Evolutionary conservation across 2,113 vertebrate species (phyloP).

Genomic region (Eurypyga helias): DNA sequence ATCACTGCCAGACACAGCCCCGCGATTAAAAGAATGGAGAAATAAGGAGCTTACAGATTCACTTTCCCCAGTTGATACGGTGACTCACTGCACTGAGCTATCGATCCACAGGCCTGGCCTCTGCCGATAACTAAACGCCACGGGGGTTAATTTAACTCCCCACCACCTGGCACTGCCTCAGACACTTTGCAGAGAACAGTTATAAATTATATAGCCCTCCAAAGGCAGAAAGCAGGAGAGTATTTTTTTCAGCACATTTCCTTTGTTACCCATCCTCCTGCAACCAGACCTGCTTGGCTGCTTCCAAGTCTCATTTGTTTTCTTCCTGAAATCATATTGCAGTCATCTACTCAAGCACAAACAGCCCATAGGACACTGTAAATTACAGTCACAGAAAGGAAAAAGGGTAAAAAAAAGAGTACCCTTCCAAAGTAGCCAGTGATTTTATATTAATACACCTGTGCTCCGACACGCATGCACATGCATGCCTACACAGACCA

Average conservation of each 20-base stretch:
- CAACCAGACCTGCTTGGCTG: not conserved
- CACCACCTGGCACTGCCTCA: constrained; percentile 36
- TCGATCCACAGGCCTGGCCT: constrained; percentile 60
- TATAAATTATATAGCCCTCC: constrained; percentile 54
- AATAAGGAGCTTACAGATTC: constrained; percentile 69
- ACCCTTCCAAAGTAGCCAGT: not conserved
- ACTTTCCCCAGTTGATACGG: constrained; percentile 20
- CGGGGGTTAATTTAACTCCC: constrained; percentile 66
- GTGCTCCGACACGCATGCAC: not conserved
- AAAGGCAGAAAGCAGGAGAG: not conserved
- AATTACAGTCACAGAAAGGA: not conserved
- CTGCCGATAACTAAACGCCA: constrained; percentile 51
- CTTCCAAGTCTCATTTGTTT: constrained; percentile 42
- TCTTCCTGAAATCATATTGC: constrained; percentile 32
- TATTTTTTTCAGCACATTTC: constrained; percentile 4
- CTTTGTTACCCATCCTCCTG: constrained; percentile 23
- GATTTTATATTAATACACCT: not conserved
- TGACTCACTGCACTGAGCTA: constrained; percentile 39
- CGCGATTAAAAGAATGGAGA: constrained; percentile 65
- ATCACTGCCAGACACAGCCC: constrained; percentile 61
- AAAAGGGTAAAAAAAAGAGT: not conserved
- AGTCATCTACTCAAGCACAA: not conserved
- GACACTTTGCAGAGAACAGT: constrained; percentile 41
- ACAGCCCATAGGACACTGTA: not conserved
- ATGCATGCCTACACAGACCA: not conserved